phyloP scores from a whole-genome alignment of 1,140 invertebrate species.

The Caenorhabditis tropicalis region DNA sequence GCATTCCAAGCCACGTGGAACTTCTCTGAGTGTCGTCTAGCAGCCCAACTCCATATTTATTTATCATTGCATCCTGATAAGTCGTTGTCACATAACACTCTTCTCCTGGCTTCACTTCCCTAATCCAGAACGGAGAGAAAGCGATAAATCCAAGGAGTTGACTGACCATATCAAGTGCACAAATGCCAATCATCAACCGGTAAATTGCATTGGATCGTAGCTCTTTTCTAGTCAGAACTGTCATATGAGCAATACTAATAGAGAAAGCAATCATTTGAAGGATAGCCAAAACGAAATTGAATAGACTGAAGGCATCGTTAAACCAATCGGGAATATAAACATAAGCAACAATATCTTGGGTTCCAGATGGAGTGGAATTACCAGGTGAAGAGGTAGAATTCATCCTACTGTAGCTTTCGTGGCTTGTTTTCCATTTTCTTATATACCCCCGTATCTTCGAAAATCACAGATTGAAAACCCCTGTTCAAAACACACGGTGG shows the following conservation, averaged over 20 bases:
- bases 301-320: neutral
- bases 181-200: neutral
- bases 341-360: neutral
- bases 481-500: neutral
- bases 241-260: neutral
- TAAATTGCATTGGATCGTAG: neutral
- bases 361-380: neutral
- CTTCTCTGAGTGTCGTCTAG: neutral
- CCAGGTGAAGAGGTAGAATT: neutral
- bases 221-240: neutral
- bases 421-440: neutral
- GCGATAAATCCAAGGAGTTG: neutral
- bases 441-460: neutral
- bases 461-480: neutral
- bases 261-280: neutral
- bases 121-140: neutral
- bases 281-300: neutral
- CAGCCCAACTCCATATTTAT: neutral
- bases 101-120: neutral
- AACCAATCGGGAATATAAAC: neutral
- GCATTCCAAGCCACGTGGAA: neutral
- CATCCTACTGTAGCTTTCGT: neutral
- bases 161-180: neutral
- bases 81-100: conserved; percentile 8
- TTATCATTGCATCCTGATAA: neutral